Conservation (phyloP, 2,113 vertebrate genomes). For the Sorex araneus region DNA sequence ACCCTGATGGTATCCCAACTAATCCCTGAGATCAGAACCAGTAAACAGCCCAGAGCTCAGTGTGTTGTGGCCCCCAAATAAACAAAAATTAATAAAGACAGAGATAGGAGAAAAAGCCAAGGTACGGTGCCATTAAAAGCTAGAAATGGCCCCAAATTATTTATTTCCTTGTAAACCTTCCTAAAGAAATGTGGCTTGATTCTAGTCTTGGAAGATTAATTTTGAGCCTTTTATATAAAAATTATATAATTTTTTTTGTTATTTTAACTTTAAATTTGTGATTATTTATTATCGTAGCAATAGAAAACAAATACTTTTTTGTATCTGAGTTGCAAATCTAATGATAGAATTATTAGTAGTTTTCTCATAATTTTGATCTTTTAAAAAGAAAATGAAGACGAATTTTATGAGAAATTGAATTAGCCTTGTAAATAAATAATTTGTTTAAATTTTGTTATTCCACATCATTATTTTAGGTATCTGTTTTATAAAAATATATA, state of each 20-base stretch:
- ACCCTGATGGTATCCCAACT: too few species aligned
- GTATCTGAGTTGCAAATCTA: not conserved
- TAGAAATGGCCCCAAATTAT: not conserved
- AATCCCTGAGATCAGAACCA: too few species aligned
- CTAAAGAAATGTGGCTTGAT: not conserved
- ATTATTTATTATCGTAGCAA: not conserved
- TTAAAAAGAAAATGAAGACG: not conserved
- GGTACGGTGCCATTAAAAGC: not conserved
- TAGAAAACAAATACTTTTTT: not conserved
- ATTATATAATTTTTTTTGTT: too few species aligned
- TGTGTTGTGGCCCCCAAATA: too few species aligned
- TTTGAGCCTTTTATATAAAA: not conserved
- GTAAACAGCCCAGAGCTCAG: too few species aligned
- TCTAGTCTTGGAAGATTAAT: not conserved
- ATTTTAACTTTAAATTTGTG: too few species aligned
- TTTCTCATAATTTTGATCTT: not conserved
- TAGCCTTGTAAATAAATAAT: not conserved
- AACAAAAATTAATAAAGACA: too few species aligned
- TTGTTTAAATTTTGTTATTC: too few species aligned
- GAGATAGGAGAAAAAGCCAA: too few species aligned
- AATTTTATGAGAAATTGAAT: not conserved
- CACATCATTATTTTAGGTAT: too few species aligned
- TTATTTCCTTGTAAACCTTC: not conserved
- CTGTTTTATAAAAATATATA: too few species aligned
- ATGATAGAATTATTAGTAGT: not conserved